These are phyloP conservation scores for Malurus elegans DNA, from an alignment of 2,113 vertebrate species.

Conservation along the genomic window DNA sequence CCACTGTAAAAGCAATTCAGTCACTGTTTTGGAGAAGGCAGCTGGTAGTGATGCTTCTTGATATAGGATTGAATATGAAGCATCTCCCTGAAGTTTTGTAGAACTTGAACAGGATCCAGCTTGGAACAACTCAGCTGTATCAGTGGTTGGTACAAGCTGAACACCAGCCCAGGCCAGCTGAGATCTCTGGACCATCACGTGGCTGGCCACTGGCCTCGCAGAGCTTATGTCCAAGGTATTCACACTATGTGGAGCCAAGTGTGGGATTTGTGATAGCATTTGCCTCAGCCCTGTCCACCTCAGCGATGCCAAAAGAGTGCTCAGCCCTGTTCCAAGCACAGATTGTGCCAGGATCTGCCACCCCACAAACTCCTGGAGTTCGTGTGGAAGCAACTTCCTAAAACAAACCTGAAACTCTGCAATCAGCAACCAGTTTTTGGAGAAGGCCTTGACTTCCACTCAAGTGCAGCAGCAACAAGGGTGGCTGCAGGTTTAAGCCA, in stretches of 20 bases:
- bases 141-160: not conserved
- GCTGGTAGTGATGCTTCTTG: not conserved
- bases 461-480: not conserved
- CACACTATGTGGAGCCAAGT: not conserved
- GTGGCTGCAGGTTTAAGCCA: not conserved
- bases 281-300: not conserved
- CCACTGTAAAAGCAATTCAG: not conserved
- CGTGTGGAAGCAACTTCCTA: not conserved
- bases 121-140: not conserved
- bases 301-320: not conserved
- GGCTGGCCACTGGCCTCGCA: not conserved
- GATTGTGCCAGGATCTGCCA: not conserved
- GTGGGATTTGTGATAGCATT: not conserved
- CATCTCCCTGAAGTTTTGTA: not conserved
- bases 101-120: not conserved
- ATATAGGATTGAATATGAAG: not conserved
- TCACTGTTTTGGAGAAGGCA: not conserved
- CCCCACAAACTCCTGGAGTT: not conserved
- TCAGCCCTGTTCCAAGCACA: not conserved
- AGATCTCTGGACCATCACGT: not conserved
- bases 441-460: not conserved
- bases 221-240: not conserved
- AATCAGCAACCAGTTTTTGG: not conserved
- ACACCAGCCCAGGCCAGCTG: conserved; percentile 7
- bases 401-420: not conserved